These are phyloP conservation scores for Echinometra lucunter DNA, from an alignment of 53 echinoderm and acorn worm genomes.

Conservation along the genomic window DNA sequence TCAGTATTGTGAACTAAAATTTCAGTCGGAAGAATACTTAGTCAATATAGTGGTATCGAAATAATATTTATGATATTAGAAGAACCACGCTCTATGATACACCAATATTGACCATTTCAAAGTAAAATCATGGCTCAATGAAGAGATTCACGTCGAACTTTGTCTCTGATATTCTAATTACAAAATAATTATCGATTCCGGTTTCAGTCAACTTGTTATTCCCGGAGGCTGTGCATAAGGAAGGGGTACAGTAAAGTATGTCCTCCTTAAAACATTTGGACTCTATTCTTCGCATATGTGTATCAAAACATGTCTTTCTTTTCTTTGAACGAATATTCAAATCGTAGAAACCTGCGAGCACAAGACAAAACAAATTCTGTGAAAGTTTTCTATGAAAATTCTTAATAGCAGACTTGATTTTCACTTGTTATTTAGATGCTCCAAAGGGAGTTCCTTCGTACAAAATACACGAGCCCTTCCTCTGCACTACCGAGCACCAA, in stretches of 20 bases:
- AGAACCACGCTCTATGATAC: too few species aligned
- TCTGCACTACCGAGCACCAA: conserved; percentile 34
- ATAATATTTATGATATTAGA: too few species aligned
- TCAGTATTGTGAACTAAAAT: background rate
- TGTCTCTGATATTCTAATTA: too few species aligned
- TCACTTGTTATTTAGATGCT: conserved; percentile 44
- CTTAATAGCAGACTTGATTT: background rate
- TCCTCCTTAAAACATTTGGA: background rate
- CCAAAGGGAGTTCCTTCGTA: conserved; percentile 68
- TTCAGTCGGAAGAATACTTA: too few species aligned
- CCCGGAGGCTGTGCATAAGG: background rate
- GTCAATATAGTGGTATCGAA: too few species aligned
- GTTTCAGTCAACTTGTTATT: too few species aligned
- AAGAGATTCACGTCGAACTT: too few species aligned
- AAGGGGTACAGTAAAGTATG: background rate
- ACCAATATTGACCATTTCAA: too few species aligned
- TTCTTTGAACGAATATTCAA: background rate
- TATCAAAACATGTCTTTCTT: background rate
- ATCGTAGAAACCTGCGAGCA: background rate
- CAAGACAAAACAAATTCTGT: background rate
- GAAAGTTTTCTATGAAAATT: background rate
- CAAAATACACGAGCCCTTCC: conserved; percentile 61
- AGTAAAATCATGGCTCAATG: too few species aligned
- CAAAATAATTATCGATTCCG: too few species aligned
- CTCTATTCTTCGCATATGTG: background rate